Conservation (phyloP, 2,113 vertebrate genomes). For the Alaudala cheleensis region DNA sequence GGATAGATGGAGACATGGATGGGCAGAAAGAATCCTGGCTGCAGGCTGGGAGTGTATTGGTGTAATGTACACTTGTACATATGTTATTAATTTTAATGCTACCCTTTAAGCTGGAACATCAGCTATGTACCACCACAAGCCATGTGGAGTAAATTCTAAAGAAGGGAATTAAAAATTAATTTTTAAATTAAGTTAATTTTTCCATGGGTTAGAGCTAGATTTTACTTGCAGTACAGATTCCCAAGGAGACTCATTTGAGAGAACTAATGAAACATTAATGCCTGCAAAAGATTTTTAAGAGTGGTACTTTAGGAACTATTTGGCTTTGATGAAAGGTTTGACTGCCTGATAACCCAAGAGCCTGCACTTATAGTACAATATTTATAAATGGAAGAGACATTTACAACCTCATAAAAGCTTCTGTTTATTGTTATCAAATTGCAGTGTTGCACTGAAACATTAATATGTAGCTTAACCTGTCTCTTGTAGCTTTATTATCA, state of each 20-base stretch:
- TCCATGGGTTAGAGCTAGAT: not conserved
- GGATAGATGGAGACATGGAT: not conserved
- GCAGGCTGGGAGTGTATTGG: not conserved
- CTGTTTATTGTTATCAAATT: slow-evolving; percentile 67
- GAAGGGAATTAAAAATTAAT: slow-evolving; percentile 36
- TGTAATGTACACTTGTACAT: not conserved
- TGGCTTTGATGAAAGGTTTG: slow-evolving; percentile 64
- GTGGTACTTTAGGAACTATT: slow-evolving; percentile 63
- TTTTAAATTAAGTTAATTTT: slow-evolving; percentile 12
- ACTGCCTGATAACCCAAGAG: slow-evolving; percentile 60
- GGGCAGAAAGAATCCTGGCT: not conserved
- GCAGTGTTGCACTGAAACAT: slow-evolving; percentile 46
- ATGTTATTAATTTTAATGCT: not conserved
- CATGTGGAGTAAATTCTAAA: not conserved
- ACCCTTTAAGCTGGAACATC: not conserved
- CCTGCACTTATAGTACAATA: slow-evolving; percentile 60
- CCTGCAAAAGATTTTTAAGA: slow-evolving; percentile 56
- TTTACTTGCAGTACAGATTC: slow-evolving; percentile 36
- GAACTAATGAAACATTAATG: slow-evolving; percentile 66
- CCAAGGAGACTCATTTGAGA: slow-evolving; percentile 44
- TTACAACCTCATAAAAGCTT: slow-evolving; percentile 63
- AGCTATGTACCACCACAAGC: not conserved
- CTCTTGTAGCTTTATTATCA: not conserved
- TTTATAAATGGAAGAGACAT: slow-evolving; percentile 65
- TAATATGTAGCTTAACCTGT: slow-evolving; percentile 48